Percentiles rank a stretch among this genome's conserved stretches.
Evolutionary conservation across 1,140 invertebrate species (phyloP).

Genomic region (Melitaea cinxia): DNA sequence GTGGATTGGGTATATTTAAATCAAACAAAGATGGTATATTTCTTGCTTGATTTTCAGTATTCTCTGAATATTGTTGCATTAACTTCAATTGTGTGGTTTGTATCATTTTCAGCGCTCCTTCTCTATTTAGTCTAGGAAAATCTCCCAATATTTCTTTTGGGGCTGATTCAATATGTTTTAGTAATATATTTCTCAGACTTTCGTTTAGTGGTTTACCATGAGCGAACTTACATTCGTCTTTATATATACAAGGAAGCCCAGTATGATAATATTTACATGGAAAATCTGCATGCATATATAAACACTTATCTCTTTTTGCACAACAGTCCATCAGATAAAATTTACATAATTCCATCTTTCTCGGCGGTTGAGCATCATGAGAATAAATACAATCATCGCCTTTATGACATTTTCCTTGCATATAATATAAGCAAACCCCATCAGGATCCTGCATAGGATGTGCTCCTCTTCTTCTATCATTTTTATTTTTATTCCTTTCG

Average conservation of each 20-base stretch:
- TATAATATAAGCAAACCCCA: conserved; percentile 89
- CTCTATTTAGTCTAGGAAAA: conserved; percentile 90
- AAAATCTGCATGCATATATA: conserved; percentile 98
- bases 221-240: conserved; percentile 94
- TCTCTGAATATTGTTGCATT: conserved; percentile 81
- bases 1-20: conserved; percentile 80
- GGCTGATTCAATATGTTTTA: conserved; percentile 94
- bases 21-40: conserved; percentile 83
- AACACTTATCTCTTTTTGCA: conserved; percentile 96
- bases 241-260: conserved; percentile 92
- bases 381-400: conserved; percentile 89
- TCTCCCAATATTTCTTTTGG: conserved; percentile 95
- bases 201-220: conserved; percentile 92
- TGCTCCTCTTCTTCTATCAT: conserved; percentile 62
- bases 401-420: conserved; percentile 94
- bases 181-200: conserved; percentile 85
- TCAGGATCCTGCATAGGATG: conserved; percentile 85
- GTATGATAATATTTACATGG: conserved; percentile 99
- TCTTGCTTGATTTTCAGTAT: conserved; percentile 62
- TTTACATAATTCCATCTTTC: conserved; percentile 97
- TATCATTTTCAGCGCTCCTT: conserved; percentile 88
- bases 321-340: conserved; percentile 98
- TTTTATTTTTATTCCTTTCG: conserved; percentile 72
- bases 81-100: conserved; percentile 86
- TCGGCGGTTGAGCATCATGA: conserved; percentile 90